Evolutionary conservation across 1,140 invertebrate species (phyloP).

Genomic region (Ctenoplectra terminalis): DNA sequence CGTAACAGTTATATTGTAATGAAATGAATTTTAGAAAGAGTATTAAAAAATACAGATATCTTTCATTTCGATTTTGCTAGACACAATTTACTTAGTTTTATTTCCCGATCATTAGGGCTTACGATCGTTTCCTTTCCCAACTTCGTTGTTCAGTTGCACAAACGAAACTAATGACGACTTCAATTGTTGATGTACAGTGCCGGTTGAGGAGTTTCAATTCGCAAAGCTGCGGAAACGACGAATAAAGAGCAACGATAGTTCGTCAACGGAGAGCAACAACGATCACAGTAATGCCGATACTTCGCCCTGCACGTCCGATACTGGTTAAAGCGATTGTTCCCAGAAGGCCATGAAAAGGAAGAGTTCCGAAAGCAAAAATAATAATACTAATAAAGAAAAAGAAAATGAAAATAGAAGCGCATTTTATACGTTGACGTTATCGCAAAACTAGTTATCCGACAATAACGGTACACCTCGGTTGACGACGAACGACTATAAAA

Average conservation of each 20-base stretch:
- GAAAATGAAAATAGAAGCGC: not conserved
- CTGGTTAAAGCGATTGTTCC: slow-evolving; percentile 72
- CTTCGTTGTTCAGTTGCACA: not conserved
- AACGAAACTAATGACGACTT: slow-evolving; percentile 62
- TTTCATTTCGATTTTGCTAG: slow-evolving; percentile 51
- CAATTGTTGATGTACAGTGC: slow-evolving; percentile 78
- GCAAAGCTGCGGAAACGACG: slow-evolving; percentile 78
- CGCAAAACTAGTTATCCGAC: slow-evolving; percentile 25
- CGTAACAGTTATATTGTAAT: slow-evolving; percentile 52
- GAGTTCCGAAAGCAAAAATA: not conserved
- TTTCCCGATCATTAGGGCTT: slow-evolving; percentile 35
- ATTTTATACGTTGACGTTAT: slow-evolving; percentile 11
- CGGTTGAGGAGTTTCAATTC: slow-evolving; percentile 80
- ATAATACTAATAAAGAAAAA: not conserved
- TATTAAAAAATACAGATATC: slow-evolving; percentile 41
- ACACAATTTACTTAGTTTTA: slow-evolving; percentile 46
- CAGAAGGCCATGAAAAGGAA: slow-evolving; percentile 12
- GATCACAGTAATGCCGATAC: slow-evolving; percentile 82
- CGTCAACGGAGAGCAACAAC: slow-evolving; percentile 83
- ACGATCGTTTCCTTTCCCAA: slow-evolving; percentile 16
- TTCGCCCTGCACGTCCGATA: slow-evolving; percentile 82
- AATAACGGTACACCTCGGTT: slow-evolving; percentile 22
- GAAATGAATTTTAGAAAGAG: slow-evolving; percentile 18
- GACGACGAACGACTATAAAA: not conserved
- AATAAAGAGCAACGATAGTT: slow-evolving; percentile 83